A percentile compares a stretch with the other conserved stretches of the same genome.
These are phyloP conservation scores for Tenebrio molitor DNA, from an alignment of 1,140 invertebrate genomes.

Conservation along the genomic window DNA sequence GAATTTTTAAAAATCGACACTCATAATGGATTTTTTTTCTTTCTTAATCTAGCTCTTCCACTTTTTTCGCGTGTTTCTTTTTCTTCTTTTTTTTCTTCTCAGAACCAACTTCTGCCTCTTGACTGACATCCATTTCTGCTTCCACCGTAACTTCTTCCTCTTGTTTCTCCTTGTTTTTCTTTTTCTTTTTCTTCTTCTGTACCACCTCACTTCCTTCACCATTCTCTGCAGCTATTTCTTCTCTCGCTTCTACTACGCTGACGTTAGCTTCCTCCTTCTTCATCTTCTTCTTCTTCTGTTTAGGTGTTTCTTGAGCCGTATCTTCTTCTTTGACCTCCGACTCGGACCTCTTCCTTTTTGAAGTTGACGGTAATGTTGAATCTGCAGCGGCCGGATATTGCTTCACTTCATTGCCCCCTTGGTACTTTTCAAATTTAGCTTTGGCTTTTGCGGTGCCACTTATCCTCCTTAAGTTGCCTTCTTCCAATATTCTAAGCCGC, in stretches of 20 bases:
- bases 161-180: conserved; percentile 55
- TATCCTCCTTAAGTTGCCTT: conserved; percentile 85
- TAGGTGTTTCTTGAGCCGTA: conserved; percentile 47
- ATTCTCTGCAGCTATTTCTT: conserved; percentile 44
- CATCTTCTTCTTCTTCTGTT: conserved; percentile 60
- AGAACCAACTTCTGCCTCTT: conserved; percentile 51
- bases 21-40: conserved; percentile 63
- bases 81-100: conserved; percentile 63
- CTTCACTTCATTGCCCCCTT: conserved; percentile 79
- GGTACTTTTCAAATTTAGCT: conserved; percentile 92
- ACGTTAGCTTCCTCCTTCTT: conserved; percentile 58
- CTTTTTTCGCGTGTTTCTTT: conserved; percentile 52
- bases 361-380: conserved; percentile 69
- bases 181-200: conserved; percentile 60
- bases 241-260: conserved; percentile 45
- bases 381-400: conserved; percentile 75
- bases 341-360: conserved; percentile 70
- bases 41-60: conserved; percentile 58
- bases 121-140: conserved; percentile 50
- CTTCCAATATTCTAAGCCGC: conserved; percentile 83
- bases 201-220: conserved; percentile 53
- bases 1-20: too few relatives aligned
- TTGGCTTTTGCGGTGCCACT: conserved; percentile 91
- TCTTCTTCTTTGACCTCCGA: conserved; percentile 62
- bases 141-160: conserved; percentile 43